Evolutionary conservation across 2,888 invertebrate genomes (phyloP).

Genomic region (Ormyrus labotus): DNA sequence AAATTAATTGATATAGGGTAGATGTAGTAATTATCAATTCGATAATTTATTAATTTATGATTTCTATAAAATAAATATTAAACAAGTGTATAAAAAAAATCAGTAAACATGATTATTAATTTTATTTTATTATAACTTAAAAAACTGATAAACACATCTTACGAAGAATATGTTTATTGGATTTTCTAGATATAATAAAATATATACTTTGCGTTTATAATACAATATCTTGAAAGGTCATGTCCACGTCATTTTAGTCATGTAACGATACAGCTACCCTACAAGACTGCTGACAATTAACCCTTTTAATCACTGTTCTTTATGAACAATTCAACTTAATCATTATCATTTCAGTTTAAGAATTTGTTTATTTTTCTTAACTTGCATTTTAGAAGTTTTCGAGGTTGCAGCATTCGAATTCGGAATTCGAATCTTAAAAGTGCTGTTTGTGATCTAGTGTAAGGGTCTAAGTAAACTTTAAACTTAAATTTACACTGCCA

Average conservation of each 20-base stretch:
- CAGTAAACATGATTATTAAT: constrained; percentile 12
- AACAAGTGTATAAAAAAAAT: constrained; percentile 1
- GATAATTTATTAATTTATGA: constrained; percentile 18
- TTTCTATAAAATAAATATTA: constrained; percentile 14
- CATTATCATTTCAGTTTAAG: constrained; percentile 6
- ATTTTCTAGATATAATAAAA: constrained; percentile 19
- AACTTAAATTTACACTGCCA: constrained; percentile 7
- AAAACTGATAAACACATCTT: constrained; percentile 10
- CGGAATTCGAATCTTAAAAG: too few relatives aligned
- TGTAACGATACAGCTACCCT: constrained; percentile 39
- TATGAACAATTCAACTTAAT: constrained; percentile 1
- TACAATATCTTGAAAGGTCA: constrained; percentile 6
- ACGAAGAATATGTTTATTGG: constrained; percentile 15
- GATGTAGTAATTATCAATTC: constrained; percentile 23
- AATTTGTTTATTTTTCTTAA: constrained; percentile 1
- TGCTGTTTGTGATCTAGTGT: too few relatives aligned
- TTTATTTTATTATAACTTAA: constrained; percentile 17
- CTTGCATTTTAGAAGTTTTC: neutral
- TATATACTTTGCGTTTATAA: neutral
- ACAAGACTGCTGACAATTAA: constrained; percentile 32
- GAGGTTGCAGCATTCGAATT: neutral
- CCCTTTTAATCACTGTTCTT: constrained; percentile 33
- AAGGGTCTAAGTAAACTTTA: neutral
- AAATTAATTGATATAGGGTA: constrained; percentile 29
- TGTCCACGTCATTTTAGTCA: constrained; percentile 29